Evolutionary conservation across 2,888 invertebrate species (phyloP), one percentile per base, ranked within the genome.

Genomic region (Lochmaea crataegi): DNA sequence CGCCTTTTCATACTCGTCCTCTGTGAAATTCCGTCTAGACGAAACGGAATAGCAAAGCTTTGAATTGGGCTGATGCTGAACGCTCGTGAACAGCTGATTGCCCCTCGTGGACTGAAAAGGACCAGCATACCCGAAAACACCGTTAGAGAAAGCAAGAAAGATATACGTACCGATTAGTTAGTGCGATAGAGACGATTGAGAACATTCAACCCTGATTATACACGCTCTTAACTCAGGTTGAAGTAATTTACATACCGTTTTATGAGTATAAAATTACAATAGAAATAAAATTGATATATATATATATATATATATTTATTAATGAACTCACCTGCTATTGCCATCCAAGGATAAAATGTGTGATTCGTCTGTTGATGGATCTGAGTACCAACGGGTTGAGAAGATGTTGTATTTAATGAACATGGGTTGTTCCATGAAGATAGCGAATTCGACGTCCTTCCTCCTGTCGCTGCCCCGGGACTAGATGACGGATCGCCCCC

Each of bases 261-360:
- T 7, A 66, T 18, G 16, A 53, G 9, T 53, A 18, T 18, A 18
- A 66, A 32, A 38, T 32, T 38, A 38, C 57, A 71, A 70, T 68
- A 41, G 64, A 45, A 45, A 72, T 57, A 70, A 65, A 76, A 61
- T 65, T 32, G 32, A 41, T n/a, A 10, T 22, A n/a, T n/a, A n/a
- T n/a, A n/a, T n/a, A n/a, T n/a, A n/a, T n/a, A n/a, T n/a, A n/a
- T n/a, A 22, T 65, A 16, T 65, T 48, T 65, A 48, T 65, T 48
- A 48, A n/a, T 16, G 51, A 81, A 91, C 95, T 93, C 88, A 96
- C 97, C 97, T 96, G 96, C 96, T 91, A 97, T 96, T 89, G 96
- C 96, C 97, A 97, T 97, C 97, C 97, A 97, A 83, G 97, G 97
- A 89, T 97, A 97, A 90, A 97, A 97, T 86, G 96, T 96, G 91